These are phyloP conservation scores for Leiothrix lutea DNA, from an alignment of 2,113 vertebrate species.

Conservation along the genomic window DNA sequence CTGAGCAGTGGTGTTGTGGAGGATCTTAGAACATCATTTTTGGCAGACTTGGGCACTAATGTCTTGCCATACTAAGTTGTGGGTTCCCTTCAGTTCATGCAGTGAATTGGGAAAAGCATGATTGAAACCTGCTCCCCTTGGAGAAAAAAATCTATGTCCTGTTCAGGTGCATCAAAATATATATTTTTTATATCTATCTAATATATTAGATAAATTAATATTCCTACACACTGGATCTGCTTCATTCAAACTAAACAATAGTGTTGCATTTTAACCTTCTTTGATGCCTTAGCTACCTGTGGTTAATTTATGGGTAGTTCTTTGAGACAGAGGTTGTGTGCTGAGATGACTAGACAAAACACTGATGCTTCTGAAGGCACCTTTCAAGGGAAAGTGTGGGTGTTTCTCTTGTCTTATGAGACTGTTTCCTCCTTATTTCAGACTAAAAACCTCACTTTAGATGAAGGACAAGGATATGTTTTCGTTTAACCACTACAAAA, in stretches of 20 bases:
- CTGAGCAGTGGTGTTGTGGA: background rate
- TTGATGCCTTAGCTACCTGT: background rate
- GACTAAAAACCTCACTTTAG: background rate
- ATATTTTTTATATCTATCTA: background rate
- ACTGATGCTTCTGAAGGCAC: background rate
- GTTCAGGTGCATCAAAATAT: background rate
- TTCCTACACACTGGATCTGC: background rate
- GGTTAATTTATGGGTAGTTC: background rate
- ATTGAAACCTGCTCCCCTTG: background rate
- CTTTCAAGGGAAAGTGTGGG: background rate
- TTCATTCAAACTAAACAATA: background rate
- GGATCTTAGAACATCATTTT: background rate
- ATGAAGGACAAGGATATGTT: background rate
- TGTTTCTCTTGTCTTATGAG: background rate
- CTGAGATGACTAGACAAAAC: background rate
- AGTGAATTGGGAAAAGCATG: background rate
- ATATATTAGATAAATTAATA: background rate
- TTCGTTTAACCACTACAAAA: background rate
- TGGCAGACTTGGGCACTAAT: background rate
- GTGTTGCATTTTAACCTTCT: background rate
- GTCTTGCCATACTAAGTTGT: background rate
- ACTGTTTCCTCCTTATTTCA: background rate
- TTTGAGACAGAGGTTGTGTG: background rate
- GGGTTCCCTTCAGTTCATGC: background rate
- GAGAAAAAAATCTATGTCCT: background rate